Base-by-base conservation (phyloP, 2,797 vertebrate species). In the Eupleurogrammus muticus region DNA sequence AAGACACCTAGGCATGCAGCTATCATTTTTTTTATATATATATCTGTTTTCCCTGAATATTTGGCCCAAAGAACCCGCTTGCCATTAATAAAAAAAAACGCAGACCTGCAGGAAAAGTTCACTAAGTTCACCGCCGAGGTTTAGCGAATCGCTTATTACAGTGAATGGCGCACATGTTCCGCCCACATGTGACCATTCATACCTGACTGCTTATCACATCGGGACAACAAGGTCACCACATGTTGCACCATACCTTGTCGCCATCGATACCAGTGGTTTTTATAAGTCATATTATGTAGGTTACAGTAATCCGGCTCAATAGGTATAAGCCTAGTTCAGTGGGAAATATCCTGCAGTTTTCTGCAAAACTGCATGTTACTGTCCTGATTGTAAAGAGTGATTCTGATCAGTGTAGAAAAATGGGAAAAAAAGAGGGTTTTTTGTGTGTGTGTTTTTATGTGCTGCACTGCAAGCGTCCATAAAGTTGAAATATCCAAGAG, bases 21-120 rank as follows among this genome's bases (percentile, higher is more conserved):
- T 53, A 46, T 21, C 14, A 2, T 28, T 24, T 49, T 55, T 21
- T 47, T 65, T 60, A 42, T n/a, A n/a, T n/a, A n/a, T n/a, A n/a
- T n/a, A 47, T 56, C 44, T 70, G 17, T 55, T 51, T 60, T 66
- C 24, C 12, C 51, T 14, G 63, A n/a, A 20, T 51, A 17, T 70
- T 64, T 61, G 47, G 16, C 50, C 11, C 58, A 70, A 55, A 50
- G 28, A 40, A 28, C 28, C 58, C 34, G 35, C 19, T n/a, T 35
- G 28, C 35, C 10, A 34, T 24, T 47, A 67, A 58, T 61, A 19
- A 42, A 67, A 58, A 57, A 19, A 42, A 47, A 17, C 36, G 52
- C 10, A 14, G 35, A 13, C n/a, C 4, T 14, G 23, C 7, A 9
- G 46, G 16, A 24, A n/a, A n/a, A 38, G 35, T 53, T 47, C 19